Evolutionary conservation across 2,113 vertebrate species (phyloP).

Genomic region (Nestor notabilis): DNA sequence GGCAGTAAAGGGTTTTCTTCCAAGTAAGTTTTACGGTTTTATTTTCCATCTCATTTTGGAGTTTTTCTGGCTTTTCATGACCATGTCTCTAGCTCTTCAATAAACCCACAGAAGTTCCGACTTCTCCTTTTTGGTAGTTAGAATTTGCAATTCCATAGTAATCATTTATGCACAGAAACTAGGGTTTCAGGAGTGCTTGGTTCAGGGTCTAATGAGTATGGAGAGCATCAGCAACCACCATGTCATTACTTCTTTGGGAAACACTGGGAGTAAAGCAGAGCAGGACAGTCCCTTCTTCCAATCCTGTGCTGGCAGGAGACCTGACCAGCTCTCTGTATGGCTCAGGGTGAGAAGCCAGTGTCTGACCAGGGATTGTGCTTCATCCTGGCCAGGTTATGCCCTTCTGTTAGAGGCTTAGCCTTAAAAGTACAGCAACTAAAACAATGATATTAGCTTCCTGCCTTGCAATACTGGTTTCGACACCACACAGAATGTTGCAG

Average conservation of each 20-base stretch:
- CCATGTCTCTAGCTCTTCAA: neutral
- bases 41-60: neutral
- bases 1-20: neutral
- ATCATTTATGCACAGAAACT: neutral
- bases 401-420: neutral
- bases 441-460: neutral
- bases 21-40: neutral
- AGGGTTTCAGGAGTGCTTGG: neutral
- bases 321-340: neutral
- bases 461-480: neutral
- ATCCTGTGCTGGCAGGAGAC: fast-evolving
- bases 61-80: neutral
- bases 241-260: neutral
- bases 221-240: neutral
- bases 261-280: neutral
- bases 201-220: neutral
- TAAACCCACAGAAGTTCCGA: neutral
- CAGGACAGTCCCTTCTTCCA: neutral
- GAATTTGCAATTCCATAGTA: neutral
- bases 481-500: neutral
- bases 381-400: neutral
- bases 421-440: neutral
- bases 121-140: neutral
- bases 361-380: neutral
- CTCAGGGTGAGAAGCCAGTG: neutral